Percentiles rank a stretch among this genome's conserved stretches.
Evolutionary conservation across 2,888 invertebrate genomes (phyloP).

Genomic region (Drosophila mettleri): DNA sequence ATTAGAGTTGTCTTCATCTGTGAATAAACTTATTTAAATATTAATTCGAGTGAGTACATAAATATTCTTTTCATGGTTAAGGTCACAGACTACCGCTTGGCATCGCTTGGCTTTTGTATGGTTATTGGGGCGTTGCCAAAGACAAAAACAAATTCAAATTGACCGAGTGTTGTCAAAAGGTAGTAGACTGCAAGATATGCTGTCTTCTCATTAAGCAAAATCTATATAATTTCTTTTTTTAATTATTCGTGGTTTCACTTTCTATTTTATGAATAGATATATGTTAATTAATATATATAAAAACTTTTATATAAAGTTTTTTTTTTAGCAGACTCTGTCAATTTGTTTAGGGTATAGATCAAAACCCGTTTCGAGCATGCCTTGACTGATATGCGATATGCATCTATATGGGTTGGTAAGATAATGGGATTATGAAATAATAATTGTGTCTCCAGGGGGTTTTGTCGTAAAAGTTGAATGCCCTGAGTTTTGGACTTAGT

Average conservation of each 20-base stretch:
- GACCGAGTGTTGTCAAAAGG: neutral
- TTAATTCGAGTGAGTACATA: constrained; percentile 40
- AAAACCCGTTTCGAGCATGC: constrained; percentile 26
- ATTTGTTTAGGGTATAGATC: constrained; percentile 4
- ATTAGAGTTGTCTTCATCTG: neutral
- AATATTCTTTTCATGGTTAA: constrained; percentile 65
- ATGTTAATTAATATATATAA: neutral
- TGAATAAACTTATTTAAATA: constrained; percentile 4
- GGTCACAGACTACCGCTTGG: constrained; percentile 45
- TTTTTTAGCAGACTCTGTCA: neutral
- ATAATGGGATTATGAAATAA: constrained; percentile 33
- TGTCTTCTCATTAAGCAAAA: neutral
- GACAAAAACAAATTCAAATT: constrained; percentile 8
- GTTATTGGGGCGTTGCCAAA: constrained; percentile 44
- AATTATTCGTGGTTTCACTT: too few relatives aligned
- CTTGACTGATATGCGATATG: constrained; percentile 39
- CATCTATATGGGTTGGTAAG: constrained; percentile 40
- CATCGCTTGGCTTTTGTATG: constrained; percentile 50
- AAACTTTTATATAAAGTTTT: neutral
- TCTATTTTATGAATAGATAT: neutral
- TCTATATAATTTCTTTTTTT: neutral
- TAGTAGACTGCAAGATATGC: neutral
- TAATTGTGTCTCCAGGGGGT: constrained; percentile 6
- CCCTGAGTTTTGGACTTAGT: constrained; percentile 48
- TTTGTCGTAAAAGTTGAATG: constrained; percentile 65